Percentiles rank a stretch among this genome's conserved stretches.
Evolutionary conservation across 2,797 vertebrate species (phyloP).

Genomic region (Champsocephalus esox): DNA sequence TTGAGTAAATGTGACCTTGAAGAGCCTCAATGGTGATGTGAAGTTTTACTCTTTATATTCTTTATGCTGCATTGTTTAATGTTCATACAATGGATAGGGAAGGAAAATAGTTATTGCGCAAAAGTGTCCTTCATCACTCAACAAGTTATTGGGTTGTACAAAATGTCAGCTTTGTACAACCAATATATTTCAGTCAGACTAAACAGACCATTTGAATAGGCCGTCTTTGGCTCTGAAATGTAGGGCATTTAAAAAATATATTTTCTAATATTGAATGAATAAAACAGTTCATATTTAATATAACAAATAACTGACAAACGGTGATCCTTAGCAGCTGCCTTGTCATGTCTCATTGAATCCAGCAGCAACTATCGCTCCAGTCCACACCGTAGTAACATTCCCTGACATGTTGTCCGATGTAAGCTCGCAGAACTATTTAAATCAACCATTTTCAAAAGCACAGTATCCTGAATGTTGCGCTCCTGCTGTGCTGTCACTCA

Average conservation of each 20-base stretch:
- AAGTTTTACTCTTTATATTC: too few species aligned
- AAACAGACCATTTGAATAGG: neutral
- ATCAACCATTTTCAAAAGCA: neutral
- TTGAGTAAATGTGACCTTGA: conserved; percentile 1
- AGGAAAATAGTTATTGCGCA: neutral
- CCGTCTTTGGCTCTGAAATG: neutral
- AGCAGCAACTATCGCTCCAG: neutral
- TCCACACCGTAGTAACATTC: neutral
- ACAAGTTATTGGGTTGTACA: too few species aligned
- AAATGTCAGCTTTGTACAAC: too few species aligned
- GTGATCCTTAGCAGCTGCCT: neutral
- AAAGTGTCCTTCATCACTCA: too few species aligned
- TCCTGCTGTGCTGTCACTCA: too few species aligned
- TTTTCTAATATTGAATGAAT: neutral
- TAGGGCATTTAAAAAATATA: neutral
- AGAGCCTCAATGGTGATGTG: neutral
- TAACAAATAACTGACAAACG: neutral
- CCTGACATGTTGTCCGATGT: neutral
- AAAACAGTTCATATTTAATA: neutral
- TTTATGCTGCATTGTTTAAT: neutral
- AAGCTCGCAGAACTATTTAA: neutral
- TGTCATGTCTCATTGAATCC: neutral
- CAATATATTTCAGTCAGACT: neutral
- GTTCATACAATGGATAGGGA: neutral
- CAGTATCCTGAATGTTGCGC: neutral